Conservation (phyloP, 2,888 invertebrate species). For the Camponotus fellah region DNA sequence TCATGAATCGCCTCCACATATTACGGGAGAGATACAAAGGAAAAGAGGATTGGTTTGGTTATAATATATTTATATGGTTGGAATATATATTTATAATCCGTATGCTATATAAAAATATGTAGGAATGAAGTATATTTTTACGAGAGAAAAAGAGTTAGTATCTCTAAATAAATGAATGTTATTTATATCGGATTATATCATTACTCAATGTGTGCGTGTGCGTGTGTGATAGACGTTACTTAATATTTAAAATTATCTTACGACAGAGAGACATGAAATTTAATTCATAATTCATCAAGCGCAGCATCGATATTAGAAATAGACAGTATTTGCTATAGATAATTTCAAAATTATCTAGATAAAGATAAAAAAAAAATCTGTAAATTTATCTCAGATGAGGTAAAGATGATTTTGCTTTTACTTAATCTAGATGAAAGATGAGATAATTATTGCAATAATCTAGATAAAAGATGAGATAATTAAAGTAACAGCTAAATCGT, state of each 20-base stretch:
- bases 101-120: background rate
- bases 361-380: too few relatives aligned
- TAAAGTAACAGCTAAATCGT: conserved; percentile 1
- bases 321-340: too few relatives aligned
- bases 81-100: conserved; percentile 28
- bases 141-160: background rate
- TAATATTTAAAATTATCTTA: background rate
- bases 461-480: too few relatives aligned
- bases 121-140: background rate
- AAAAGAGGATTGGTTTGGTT: background rate
- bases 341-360: too few relatives aligned
- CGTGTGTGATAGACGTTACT: background rate
- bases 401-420: too few relatives aligned
- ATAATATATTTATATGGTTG: background rate
- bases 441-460: too few relatives aligned
- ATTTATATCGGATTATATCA: background rate
- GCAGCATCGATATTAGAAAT: background rate
- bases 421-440: too few relatives aligned
- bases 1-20: conserved; percentile 24
- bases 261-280: background rate
- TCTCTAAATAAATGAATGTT: background rate
- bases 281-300: background rate
- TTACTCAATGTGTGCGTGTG: background rate
- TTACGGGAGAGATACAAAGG: background rate
- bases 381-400: too few relatives aligned